A percentile compares a stretch with the other conserved stretches of the same genome.
Conservation (phyloP, 1,140 invertebrate species). For the Drosophila dunni region DNA sequence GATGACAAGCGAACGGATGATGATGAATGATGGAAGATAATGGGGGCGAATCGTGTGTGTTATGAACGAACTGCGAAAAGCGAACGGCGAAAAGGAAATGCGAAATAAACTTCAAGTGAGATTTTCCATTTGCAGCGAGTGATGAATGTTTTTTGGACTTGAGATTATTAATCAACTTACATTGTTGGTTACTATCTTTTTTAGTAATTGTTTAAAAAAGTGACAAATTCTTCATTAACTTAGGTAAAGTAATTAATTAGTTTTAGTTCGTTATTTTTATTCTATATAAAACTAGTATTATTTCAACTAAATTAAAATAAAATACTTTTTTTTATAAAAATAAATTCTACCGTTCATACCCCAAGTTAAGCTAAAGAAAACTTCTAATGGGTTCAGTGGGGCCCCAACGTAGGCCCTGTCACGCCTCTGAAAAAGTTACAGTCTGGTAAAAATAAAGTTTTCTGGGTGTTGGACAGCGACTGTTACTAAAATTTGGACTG, state of each 20-base stretch:
- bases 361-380: no score
- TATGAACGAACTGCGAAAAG: conserved; percentile 1
- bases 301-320: no score
- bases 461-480: conserved; percentile 15
- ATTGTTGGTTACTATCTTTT: conserved; percentile 15
- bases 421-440: conserved; percentile 62
- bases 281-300: no score
- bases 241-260: no score
- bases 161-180: conserved; percentile 36
- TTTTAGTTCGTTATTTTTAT: neutral
- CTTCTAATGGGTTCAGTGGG: no score
- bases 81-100: conserved; percentile 31
- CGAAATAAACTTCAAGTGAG: conserved; percentile 32
- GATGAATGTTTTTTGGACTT: conserved; percentile 34
- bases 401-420: no score
- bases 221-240: no score
- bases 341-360: no score
- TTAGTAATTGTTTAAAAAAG: conserved; percentile 15
- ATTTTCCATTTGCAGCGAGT: conserved; percentile 40
- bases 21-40: conserved; percentile 43
- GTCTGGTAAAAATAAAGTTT: conserved; percentile 53
- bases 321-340: no score
- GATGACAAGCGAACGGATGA: conserved; percentile 47
- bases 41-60: neutral
- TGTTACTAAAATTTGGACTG: neutral